Base-by-base conservation (phyloP, 1,140 invertebrate species). In the Calliphora vicina region DNA sequence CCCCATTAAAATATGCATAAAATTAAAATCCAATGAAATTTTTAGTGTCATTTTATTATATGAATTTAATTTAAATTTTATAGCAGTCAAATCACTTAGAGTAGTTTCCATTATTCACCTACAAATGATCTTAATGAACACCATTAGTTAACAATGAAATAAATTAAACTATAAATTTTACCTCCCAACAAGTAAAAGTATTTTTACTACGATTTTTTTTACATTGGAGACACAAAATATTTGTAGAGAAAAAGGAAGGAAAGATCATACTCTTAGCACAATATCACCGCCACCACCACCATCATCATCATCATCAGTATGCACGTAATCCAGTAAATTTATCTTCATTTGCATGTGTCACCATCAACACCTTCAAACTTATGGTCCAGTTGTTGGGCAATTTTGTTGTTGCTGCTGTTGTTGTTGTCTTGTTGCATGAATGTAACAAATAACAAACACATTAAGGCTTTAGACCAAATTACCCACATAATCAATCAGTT, bases 401-500 rank as follows among this genome's bases (percentile, higher is more conserved):
- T 50, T 50, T 50, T 6, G 12, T 50, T 74, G 72, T 74, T 25
- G 9, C 35, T 26, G 27, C 13, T 74, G 27, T 74, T 74, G 72
- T 74, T 25, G 6, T 26, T 74, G 27, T 35, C 12, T 78, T 78
- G 8, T 78, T 23, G n/a, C 35, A 9, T 25, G 61, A 67, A 20
- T 67, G n/a, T 67, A 67, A 67, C 61, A 67, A 67, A 67, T 67
- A 67, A 78, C 20, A 78, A 78, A 43, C 35, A 43, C 74, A 43
- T 43, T 43, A 78, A 67, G 61, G 35, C 42, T 10, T 45, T 43
- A 78, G 35, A 78, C 74, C 74, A 78, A 78, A 78, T 78, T 78
- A 78, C 74, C 35, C 42, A 78, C 74, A 78, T 78, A 78, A 78
- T 78, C 74, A 78, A 78, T 78, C 74, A 78, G 35, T 78, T 78